Evolutionary conservation across 1,140 invertebrate genomes (phyloP), one percentile per base, ranked within the genome.

Genomic region (Heliconius nattereri): DNA sequence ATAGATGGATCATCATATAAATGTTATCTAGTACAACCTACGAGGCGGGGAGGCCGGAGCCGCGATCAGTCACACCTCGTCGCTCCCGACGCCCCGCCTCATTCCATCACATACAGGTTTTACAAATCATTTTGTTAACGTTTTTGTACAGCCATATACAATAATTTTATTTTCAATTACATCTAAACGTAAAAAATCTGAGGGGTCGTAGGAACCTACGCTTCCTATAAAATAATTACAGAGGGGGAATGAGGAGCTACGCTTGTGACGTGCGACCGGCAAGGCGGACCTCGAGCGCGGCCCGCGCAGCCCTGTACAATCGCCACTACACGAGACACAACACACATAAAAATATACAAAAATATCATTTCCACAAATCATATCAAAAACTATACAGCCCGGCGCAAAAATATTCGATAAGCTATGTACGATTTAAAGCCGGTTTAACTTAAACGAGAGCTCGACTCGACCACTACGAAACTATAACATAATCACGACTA

Each of bases 101-200:
- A 89, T 89, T 92, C 92, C 93, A 93, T 93, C 92, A 92, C 92
- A 92, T 92, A 92, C 90, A 90, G 87, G 90, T 92, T 92, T 94
- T 93, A 94, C 89, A 94, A 93, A 90, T 94, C 91, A 93, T 92
- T 92, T 93, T 92, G 90, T 95, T 94, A 92, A 93, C 90, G 88
- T 94, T 95, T 95, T 95, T 95, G 94, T 94, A 94, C 94, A 95
- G 94, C 93, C 93, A 94, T 95, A 94, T 95, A 95, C 94, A 95
- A 94, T 94, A 92, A 93, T 94, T 94, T 94, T 94, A 93, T 94
- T 93, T 94, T 94, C 91, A 93, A 92, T 94, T 94, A 94, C 90
- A 93, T 93, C 93, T 93, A 94, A 88, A 93, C 91, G 93, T 94
- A 94, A 92, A 93, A 94, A 94, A 94, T 93, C 89, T 93, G 91